A percentile compares a stretch with the other conserved stretches of the same genome.
Conservation (phyloP, 2,797 vertebrate genomes). For the Acrossocheilus fasciatus region DNA sequence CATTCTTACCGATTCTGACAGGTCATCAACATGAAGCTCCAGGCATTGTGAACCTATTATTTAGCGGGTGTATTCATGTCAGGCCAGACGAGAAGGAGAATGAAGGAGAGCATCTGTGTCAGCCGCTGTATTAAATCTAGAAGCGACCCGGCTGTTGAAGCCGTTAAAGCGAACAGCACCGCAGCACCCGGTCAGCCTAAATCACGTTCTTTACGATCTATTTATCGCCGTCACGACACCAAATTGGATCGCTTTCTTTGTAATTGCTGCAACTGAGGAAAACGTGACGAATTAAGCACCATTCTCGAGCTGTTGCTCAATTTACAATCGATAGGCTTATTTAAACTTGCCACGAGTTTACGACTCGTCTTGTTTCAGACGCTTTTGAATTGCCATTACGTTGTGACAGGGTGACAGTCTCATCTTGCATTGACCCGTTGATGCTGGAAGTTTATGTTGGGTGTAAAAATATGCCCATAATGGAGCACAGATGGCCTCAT, state of each 20-base stretch:
- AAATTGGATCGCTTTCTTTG: slow-evolving; percentile 67
- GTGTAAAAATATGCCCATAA: slow-evolving; percentile 60
- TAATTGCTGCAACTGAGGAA: slow-evolving; percentile 60
- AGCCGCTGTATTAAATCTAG: slow-evolving; percentile 39
- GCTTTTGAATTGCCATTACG: slow-evolving; percentile 57
- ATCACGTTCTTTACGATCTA: slow-evolving; percentile 74
- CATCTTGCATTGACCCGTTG: slow-evolving; percentile 62
- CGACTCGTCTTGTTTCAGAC: slow-evolving; percentile 56
- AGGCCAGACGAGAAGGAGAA: slow-evolving; percentile 25
- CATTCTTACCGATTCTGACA: slow-evolving; percentile 30
- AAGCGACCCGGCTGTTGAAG: slow-evolving; percentile 45
- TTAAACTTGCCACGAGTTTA: slow-evolving; percentile 69
- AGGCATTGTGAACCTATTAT: slow-evolving; percentile 30
- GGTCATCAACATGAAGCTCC: slow-evolving; percentile 39
- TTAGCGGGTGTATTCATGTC: slow-evolving; percentile 24
- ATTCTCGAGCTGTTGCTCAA: slow-evolving; percentile 54
- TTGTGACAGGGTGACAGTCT: slow-evolving; percentile 57
- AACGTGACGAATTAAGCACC: slow-evolving; percentile 57
- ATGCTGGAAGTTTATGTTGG: slow-evolving; percentile 64
- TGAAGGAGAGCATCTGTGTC: slow-evolving; percentile 34
- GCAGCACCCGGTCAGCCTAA: slow-evolving; percentile 63
- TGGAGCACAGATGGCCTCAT: slow-evolving; percentile 45
- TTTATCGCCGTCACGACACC: slow-evolving; percentile 60
- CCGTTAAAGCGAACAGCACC: slow-evolving; percentile 66
- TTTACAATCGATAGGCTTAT: slow-evolving; percentile 73